Evolutionary conservation across 1,140 invertebrate genomes (phyloP), one percentile per base, ranked within the genome.

Genomic region (Bilobella aurantiaca): DNA sequence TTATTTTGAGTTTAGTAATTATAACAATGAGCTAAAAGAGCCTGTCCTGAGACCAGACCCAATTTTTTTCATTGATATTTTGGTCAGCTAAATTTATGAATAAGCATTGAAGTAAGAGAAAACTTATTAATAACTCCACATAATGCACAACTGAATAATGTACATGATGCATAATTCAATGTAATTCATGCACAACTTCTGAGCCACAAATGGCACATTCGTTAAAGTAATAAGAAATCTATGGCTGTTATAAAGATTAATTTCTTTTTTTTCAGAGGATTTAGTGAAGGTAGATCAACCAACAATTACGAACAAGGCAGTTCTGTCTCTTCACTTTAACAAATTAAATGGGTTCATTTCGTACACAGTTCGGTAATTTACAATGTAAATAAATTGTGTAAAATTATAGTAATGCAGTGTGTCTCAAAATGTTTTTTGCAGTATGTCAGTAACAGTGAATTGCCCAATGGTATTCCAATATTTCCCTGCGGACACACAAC

Each of bases 401-500:
- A 57, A 28, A 23, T 57, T 14, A 21, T 5, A 23, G 53, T 21
- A 8, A 5, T 28, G 27, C 14, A 34, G 8, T 60, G 31, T 60
- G 37, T 3, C 12, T 28, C 14, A 3, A 58, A 62, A 25, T 49
- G 5, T 16, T 25, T 12, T 12, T 62, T 62, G 3, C 32, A 59
- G 58, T 8, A 59, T 59, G 28, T 30, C 58, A 5, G 28, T 59
- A 12, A 30, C 14, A 34, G 16, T 29, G 12, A 59, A 30, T 29
- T 59, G 58, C 32, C 58, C 58, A 59, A 59, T 59, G 58, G 8
- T 18, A 8, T 59, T 59, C 23, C 12, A 59, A 34, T 59, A 31
- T 29, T 59, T 31, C 28, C 58, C 58, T 59, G 58, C 58, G 8
- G 58, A 59, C 25, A 59, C 58, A 8, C 58, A 59, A 59, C 28